Conservation (phyloP, 2,888 invertebrate species). For the Oegoconia quadripuncta region DNA sequence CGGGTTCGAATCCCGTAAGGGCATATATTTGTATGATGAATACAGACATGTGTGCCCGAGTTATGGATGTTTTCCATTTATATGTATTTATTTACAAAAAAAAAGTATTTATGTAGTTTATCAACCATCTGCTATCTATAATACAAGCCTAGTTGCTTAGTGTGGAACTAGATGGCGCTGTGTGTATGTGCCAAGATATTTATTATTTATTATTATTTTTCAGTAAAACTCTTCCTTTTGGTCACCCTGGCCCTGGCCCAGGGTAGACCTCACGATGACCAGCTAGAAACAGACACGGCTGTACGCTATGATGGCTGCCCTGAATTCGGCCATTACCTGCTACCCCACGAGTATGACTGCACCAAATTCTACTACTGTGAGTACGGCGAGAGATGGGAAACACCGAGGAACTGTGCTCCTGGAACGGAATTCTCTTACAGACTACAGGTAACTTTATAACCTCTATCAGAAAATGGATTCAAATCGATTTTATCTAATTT, state of each 20-base stretch:
- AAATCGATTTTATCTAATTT: too few relatives aligned
- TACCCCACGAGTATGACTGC: slow-evolving; percentile 59
- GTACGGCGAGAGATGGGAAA: slow-evolving; percentile 38
- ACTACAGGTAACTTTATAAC: slow-evolving; percentile 36
- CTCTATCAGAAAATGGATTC: too few relatives aligned
- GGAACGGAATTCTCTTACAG: slow-evolving; percentile 48
- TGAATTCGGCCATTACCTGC: slow-evolving; percentile 46
- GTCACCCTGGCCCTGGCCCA: slow-evolving; percentile 28
- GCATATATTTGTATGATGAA: too few relatives aligned
- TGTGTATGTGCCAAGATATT: neutral
- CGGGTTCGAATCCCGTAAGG: too few relatives aligned
- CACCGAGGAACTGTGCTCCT: slow-evolving; percentile 36
- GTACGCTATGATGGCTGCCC: slow-evolving; percentile 41
- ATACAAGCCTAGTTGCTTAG: too few relatives aligned
- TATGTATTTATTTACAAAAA: too few relatives aligned
- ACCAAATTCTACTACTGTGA: slow-evolving; percentile 63
- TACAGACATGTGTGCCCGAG: too few relatives aligned
- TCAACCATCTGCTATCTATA: too few relatives aligned
- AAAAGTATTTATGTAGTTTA: too few relatives aligned
- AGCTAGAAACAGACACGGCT: neutral
- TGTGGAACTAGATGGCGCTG: too few relatives aligned
- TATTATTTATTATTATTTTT: slow-evolving; percentile 4
- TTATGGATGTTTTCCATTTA: too few relatives aligned
- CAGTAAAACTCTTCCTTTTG: slow-evolving; percentile 38
- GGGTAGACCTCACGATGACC: slow-evolving; percentile 29